These are phyloP conservation scores for Lordiphosa clarofinis DNA, from an alignment of 1,140 invertebrate species.

Conservation along the genomic window DNA sequence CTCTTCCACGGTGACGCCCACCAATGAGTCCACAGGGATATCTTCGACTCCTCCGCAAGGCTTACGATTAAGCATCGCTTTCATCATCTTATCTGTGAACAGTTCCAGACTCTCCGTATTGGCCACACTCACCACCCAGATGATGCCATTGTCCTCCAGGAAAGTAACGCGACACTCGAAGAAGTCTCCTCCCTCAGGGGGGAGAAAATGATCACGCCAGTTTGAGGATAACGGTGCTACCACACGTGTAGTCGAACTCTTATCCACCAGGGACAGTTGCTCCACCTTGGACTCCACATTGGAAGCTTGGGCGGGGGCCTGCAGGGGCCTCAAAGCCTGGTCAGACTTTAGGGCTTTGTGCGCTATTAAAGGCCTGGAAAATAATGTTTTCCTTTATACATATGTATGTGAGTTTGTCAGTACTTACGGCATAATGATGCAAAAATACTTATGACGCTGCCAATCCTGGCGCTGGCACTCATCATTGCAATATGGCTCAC, in stretches of 20 bases:
- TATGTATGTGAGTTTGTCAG: background rate
- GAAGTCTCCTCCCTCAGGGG: conserved; percentile 11
- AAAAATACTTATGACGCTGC: conserved; percentile 48
- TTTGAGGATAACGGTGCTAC: background rate
- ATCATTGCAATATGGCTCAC: conserved; percentile 38
- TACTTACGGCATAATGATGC: conserved; percentile 58
- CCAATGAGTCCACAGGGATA: conserved; percentile 20
- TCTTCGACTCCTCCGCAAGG: conserved; percentile 3
- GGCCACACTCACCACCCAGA: conserved; percentile 36
- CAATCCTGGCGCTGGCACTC: conserved; percentile 43
- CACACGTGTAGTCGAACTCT: background rate
- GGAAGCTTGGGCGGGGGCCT: background rate
- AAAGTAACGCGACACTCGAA: conserved; percentile 41
- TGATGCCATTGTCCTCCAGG: conserved; percentile 27
- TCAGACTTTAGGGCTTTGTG: background rate
- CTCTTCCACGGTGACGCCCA: conserved; percentile 1
- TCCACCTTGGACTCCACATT: background rate
- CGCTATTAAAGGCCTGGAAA: conserved; percentile 28
- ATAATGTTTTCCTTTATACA: background rate
- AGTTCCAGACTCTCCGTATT: conserved; percentile 25
- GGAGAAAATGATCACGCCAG: conserved; percentile 28
- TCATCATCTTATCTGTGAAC: conserved; percentile 14
- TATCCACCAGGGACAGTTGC: background rate
- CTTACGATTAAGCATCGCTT: background rate
- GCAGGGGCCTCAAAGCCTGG: too few species aligned